A percentile compares a stretch with the other conserved stretches of the same genome.
These are phyloP conservation scores for Scarus forsteni DNA, from an alignment of 2,797 vertebrate genomes.

Conservation along the genomic window DNA sequence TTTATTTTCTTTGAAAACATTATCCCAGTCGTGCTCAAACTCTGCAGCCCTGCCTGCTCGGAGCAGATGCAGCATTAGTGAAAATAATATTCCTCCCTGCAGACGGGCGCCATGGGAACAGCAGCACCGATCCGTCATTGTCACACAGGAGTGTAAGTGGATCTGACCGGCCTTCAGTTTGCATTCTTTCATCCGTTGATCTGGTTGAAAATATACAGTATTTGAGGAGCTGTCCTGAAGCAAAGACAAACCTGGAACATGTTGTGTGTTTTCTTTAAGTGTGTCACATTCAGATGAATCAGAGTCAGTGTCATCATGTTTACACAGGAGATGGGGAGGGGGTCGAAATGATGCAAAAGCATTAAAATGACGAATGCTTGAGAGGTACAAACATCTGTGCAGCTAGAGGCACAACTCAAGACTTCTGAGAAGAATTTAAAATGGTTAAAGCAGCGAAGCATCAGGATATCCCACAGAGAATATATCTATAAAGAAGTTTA, in stretches of 20 bases:
- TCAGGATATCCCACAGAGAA: no score
- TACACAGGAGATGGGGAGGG: not conserved
- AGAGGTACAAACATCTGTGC: no score
- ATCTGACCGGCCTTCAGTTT: conserved; percentile 31
- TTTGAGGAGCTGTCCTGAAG: not conserved
- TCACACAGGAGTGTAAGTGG: conserved; percentile 22
- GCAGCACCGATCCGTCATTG: conserved; percentile 41
- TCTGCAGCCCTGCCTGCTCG: not conserved
- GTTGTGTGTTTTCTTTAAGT: not conserved
- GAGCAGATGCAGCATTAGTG: conserved; percentile 25
- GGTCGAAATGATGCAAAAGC: not conserved
- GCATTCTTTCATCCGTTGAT: conserved; percentile 23
- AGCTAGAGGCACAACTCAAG: no score
- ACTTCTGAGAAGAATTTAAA: no score
- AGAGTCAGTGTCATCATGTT: not conserved
- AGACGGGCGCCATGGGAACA: conserved; percentile 24
- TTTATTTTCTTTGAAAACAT: conserved; percentile 9
- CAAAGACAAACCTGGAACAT: not conserved
- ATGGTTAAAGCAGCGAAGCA: no score
- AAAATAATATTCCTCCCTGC: conserved; percentile 16
- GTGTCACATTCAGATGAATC: not conserved
- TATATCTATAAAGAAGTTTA: not conserved
- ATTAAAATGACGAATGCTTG: not conserved
- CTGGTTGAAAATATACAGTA: conserved; percentile 1
- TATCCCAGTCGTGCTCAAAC: not conserved